These are phyloP conservation scores for Trachurus trachurus DNA, from an alignment of 2,797 vertebrate species.

Conservation along the genomic window DNA sequence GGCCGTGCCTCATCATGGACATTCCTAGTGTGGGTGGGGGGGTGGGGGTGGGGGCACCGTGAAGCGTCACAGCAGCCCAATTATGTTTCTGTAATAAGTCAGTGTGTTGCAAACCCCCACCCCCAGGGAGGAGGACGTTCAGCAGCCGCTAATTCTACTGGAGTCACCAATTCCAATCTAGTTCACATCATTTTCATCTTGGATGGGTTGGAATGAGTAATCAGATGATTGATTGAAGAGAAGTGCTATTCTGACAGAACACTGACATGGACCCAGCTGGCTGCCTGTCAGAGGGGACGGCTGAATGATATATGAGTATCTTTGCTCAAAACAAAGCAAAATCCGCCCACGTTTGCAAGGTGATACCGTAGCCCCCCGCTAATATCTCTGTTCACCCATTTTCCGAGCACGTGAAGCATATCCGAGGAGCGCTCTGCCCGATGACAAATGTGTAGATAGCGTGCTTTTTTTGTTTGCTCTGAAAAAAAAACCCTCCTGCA, in stretches of 20 bases:
- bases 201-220: conserved; percentile 67
- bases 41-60: conserved; percentile 15
- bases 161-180: conserved; percentile 59
- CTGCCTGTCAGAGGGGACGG: conserved; percentile 69
- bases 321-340: conserved; percentile 65
- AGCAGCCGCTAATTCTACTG: conserved; percentile 49
- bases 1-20: conserved; percentile 55
- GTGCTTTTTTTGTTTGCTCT: not conserved
- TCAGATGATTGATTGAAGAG: conserved; percentile 82
- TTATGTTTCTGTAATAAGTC: conserved; percentile 68
- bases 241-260: conserved; percentile 71
- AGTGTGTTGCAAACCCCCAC: conserved; percentile 8
- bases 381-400: conserved; percentile 52
- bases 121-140: conserved; percentile 9
- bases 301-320: conserved; percentile 75
- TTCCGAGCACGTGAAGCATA: conserved; percentile 29
- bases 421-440: conserved; percentile 26
- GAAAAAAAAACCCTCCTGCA: not conserved
- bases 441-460: conserved; percentile 8
- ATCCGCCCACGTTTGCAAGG: conserved; percentile 58
- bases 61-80: conserved; percentile 58
- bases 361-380: conserved; percentile 32
- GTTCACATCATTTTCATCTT: conserved; percentile 70
- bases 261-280: conserved; percentile 80
- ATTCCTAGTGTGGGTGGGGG: conserved; percentile 29